Conservation (phyloP, 30 jellyfish, hydroid and myxozoan species). For the Cassiopea andromeda region DNA sequence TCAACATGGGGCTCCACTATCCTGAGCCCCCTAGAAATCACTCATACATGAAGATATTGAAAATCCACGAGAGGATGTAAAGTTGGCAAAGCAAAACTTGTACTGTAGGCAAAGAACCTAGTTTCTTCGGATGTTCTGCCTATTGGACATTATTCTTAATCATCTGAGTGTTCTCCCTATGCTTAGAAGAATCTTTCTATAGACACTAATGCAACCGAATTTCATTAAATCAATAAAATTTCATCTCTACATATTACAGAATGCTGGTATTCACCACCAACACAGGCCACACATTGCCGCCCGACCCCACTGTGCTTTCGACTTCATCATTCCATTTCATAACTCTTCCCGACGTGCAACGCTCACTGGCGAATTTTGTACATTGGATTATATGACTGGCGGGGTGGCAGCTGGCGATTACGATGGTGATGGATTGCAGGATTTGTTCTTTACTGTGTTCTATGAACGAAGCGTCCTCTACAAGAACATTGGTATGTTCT, state of each 20-base stretch:
- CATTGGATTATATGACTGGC: conserved; percentile 85
- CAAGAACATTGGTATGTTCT: conserved; percentile 78
- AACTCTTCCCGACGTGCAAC: conserved; percentile 70
- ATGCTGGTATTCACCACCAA: conserved; percentile 78
- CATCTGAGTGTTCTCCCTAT: too few relatives aligned
- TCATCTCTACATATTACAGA: conserved; percentile 42
- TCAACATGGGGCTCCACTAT: too few relatives aligned
- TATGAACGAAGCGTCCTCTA: conserved; percentile 80
- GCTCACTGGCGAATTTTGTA: conserved; percentile 84
- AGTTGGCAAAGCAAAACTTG: too few relatives aligned
- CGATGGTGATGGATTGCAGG: conserved; percentile 95
- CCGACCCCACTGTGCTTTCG: conserved; percentile 92
- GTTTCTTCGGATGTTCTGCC: too few relatives aligned
- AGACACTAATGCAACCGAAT: too few relatives aligned
- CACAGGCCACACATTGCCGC: conserved; percentile 86
- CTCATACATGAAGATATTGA: too few relatives aligned
- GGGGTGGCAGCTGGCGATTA: conserved; percentile 98
- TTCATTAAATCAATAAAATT: not conserved
- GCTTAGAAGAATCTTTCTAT: too few relatives aligned
- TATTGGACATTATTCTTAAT: too few relatives aligned
- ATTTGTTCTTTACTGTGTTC: conserved; percentile 78
- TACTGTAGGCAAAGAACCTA: too few relatives aligned
- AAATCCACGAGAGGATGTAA: too few relatives aligned
- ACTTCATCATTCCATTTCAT: conserved; percentile 73
- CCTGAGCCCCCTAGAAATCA: too few relatives aligned